A percentile compares a stretch with the other conserved stretches of the same genome.
Evolutionary conservation across 2,113 vertebrate genomes (phyloP).

Genomic region (Ochotona princeps): DNA sequence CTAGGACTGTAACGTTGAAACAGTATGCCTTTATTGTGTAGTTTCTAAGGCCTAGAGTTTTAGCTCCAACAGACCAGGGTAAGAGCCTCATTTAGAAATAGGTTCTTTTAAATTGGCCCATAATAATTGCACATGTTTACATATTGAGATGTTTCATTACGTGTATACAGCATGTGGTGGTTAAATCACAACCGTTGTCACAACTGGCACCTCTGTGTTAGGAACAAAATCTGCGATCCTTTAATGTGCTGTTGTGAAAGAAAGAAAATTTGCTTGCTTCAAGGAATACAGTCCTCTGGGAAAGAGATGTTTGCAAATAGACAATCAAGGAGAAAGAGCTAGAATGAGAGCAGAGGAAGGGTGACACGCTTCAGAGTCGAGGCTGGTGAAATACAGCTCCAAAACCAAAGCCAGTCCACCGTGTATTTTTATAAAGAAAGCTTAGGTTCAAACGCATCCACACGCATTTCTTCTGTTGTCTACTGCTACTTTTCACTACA

Average conservation of each 20-base stretch:
- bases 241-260: too few species aligned
- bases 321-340: not conserved
- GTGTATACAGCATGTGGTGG: too few species aligned
- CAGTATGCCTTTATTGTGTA: slow-evolving; percentile 1
- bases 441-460: not conserved
- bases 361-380: not conserved
- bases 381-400: not conserved
- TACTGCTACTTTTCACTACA: not conserved
- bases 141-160: too few species aligned
- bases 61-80: not conserved
- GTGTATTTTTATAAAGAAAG: slow-evolving; percentile 24
- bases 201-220: too few species aligned
- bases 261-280: slow-evolving; percentile 18
- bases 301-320: not conserved
- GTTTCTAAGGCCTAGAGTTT: not conserved
- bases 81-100: not conserved
- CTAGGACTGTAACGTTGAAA: not conserved
- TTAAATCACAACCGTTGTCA: too few species aligned
- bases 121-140: too few species aligned
- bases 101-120: too few species aligned
- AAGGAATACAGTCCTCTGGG: not conserved
- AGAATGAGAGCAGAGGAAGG: not conserved
- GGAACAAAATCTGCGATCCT: too few species aligned
- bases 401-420: not conserved
- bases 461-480: not conserved